Percentiles rank a stretch among this genome's conserved stretches.
Conservation (phyloP, 2,113 vertebrate species). For the Daboia siamensis region DNA sequence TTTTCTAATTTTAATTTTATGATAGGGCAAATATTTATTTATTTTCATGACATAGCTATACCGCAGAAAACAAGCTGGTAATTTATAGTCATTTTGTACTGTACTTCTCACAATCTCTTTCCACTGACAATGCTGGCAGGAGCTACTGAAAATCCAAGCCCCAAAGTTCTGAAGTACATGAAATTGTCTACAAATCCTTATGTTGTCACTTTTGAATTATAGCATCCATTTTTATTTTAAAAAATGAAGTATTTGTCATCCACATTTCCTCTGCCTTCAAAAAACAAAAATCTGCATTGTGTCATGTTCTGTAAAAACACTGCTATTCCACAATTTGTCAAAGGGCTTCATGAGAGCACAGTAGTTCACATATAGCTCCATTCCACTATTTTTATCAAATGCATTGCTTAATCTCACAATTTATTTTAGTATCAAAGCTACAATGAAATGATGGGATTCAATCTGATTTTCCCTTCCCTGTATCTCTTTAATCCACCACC, state of each 20-base stretch:
- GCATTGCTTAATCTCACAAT: background rate
- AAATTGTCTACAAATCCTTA: background rate
- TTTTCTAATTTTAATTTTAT: background rate
- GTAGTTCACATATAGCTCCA: background rate
- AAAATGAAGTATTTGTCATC: background rate
- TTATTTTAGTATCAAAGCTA: background rate
- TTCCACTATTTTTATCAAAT: background rate
- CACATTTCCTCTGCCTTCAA: background rate
- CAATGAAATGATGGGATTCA: background rate
- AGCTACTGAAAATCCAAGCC: background rate
- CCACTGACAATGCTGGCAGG: background rate
- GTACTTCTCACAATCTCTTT: background rate
- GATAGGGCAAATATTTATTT: background rate
- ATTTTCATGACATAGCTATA: background rate
- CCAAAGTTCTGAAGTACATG: background rate
- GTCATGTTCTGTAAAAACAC: background rate
- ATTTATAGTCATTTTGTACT: background rate
- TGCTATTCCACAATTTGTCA: too few species aligned
- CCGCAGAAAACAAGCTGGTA: background rate
- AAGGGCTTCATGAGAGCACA: background rate
- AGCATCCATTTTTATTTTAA: background rate
- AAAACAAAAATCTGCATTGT: background rate
- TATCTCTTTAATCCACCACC: background rate
- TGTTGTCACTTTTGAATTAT: background rate
- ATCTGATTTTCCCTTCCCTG: background rate